These are phyloP conservation scores for Chloromyia formosa DNA, from an alignment of 2,888 invertebrate species.

Conservation along the genomic window DNA sequence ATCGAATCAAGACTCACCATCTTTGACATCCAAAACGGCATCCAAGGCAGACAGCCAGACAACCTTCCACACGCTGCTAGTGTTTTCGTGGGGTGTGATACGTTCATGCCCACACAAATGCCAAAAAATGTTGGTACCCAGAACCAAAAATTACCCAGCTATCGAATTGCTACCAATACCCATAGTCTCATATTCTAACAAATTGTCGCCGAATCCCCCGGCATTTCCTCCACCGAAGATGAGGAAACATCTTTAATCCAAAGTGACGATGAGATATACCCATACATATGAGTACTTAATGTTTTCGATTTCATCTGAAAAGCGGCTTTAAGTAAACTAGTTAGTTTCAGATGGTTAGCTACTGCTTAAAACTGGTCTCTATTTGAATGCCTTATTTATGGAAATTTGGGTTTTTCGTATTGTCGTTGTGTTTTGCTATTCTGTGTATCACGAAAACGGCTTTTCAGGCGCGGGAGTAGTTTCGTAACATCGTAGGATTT, in stretches of 20 bases:
- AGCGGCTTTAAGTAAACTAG: background rate
- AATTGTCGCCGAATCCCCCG: background rate
- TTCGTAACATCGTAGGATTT: too few species aligned
- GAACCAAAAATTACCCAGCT: background rate
- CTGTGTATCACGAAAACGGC: too few species aligned
- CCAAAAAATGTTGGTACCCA: background rate
- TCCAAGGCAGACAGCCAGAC: background rate
- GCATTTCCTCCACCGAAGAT: background rate
- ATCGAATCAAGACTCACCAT: background rate
- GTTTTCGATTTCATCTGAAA: background rate
- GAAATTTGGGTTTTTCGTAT: too few species aligned
- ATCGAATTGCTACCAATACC: too few species aligned
- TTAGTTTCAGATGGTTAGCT: too few species aligned
- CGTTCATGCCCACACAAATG: background rate
- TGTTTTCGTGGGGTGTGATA: too few species aligned
- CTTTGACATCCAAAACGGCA: background rate
- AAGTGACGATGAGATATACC: too few species aligned
- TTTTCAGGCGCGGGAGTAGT: too few species aligned
- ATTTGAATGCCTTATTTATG: too few species aligned
- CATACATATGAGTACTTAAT: too few species aligned
- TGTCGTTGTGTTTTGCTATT: too few species aligned
- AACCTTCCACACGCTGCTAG: background rate
- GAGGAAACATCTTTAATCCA: background rate
- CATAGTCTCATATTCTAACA: background rate
- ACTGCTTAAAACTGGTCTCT: too few species aligned